Percentiles rank a stretch among this genome's conserved stretches.
These are phyloP conservation scores for Orestias chungarensis DNA, from an alignment of 2,797 vertebrate species.

Conservation along the genomic window DNA sequence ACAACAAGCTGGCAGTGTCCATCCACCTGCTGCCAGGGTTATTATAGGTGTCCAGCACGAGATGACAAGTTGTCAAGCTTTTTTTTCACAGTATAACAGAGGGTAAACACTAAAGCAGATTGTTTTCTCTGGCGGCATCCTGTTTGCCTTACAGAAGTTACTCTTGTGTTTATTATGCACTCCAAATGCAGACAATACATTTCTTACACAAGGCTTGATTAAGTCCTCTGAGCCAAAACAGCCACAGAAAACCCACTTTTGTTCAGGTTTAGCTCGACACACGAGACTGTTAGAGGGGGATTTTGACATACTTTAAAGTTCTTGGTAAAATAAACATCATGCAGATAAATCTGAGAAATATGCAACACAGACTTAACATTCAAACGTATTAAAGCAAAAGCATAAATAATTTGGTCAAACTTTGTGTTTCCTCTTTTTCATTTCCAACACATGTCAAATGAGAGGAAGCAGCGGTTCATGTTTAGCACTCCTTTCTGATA, in stretches of 20 bases:
- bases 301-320: slow-evolving; percentile 9
- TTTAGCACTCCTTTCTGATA: slow-evolving; percentile 36
- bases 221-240: slow-evolving; percentile 32
- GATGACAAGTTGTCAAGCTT: slow-evolving; percentile 48
- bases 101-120: slow-evolving; percentile 42
- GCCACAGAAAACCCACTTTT: slow-evolving; percentile 18
- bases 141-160: slow-evolving; percentile 7
- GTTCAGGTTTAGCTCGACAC: slow-evolving; percentile 10
- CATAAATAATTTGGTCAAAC: not conserved
- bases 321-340: slow-evolving; percentile 12
- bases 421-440: not conserved
- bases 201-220: slow-evolving; percentile 43
- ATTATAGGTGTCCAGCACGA: slow-evolving; percentile 41
- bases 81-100: slow-evolving; percentile 45
- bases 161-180: slow-evolving; percentile 29
- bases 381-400: not conserved
- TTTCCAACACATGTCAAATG: slow-evolving; percentile 17
- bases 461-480: slow-evolving; percentile 25
- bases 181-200: slow-evolving; percentile 16
- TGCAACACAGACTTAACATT: not conserved
- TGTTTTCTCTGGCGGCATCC: slow-evolving; percentile 4
- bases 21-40: slow-evolving; percentile 42
- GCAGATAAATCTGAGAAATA: not conserved
- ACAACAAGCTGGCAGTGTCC: slow-evolving; percentile 33
- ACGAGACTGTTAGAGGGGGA: slow-evolving; percentile 9